Evolutionary conservation across 2,888 invertebrate genomes (phyloP), one percentile per base, ranked within the genome.

Genomic region (Phalera bucephala): DNA sequence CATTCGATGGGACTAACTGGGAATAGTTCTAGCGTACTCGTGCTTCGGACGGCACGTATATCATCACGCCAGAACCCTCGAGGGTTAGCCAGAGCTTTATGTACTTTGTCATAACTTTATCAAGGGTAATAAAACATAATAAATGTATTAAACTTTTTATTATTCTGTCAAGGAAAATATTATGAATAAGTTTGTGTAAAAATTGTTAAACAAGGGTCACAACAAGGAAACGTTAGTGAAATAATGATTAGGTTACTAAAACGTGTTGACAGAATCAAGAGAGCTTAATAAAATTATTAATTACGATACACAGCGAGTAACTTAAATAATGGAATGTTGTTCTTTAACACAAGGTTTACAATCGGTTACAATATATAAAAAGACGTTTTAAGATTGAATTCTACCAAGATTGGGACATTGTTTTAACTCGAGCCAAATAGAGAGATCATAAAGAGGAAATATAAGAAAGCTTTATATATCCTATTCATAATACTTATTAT

Each of bases 241-340:
- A n/a, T n/a, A n/a, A n/a, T n/a, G n/a, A n/a, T n/a, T n/a, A n/a
- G n/a, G n/a, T n/a, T n/a, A n/a, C n/a, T 13, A 34, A 13, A 36
- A 36, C 20, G 13, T n/a, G 15, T 32, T 37, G 38, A 35, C 15
- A 33, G 22, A 50, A 43, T 45, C n/a, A 33, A 55, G 46, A 50
- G 37, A 47, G 50, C 45, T 23, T 31, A 19, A n/a, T n/a, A n/a
- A n/a, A n/a, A 21, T 30, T 22, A 25, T 11, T n/a, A n/a, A 22
- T 41, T 28, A 34, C 28, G 8, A 35, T 36, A 17, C 28, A 31
- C 11, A 40, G 43, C n/a, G 14, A 26, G 3, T 33, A 40, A 47
- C 33, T 38, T 42, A 44, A 32, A 21, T 31, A 54, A 38, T 55
- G 59, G 59, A 59, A 59, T 59, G 57, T 54, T 43, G 35, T 22